phyloP scores from a whole-genome alignment of 2,888 invertebrate species.

The Phyllotreta cruciferae region DNA sequence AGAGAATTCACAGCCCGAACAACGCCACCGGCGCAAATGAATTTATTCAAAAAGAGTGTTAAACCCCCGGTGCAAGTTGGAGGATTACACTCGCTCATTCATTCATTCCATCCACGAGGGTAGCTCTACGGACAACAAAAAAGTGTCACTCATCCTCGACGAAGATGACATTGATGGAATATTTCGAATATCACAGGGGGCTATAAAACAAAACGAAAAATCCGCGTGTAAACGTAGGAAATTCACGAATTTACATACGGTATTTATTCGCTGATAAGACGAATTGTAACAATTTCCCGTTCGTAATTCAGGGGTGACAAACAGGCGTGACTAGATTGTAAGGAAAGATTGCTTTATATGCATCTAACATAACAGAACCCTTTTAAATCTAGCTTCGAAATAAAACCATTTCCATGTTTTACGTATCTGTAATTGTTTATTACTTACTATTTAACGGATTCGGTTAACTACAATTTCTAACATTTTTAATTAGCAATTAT shows the following conservation, averaged over 20 bases:
- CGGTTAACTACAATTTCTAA: no score
- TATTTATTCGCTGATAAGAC: constrained; percentile 18
- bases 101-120: constrained; percentile 23
- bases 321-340: constrained; percentile 27
- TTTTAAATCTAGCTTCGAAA: no score
- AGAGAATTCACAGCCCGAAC: constrained; percentile 1
- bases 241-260: constrained; percentile 4
- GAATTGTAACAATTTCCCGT: constrained; percentile 16
- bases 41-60: constrained; percentile 31
- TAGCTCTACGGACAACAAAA: constrained; percentile 23
- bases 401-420: no score
- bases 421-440: no score
- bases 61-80: constrained; percentile 31
- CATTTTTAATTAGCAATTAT: no score
- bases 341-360: not conserved
- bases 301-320: constrained; percentile 20
- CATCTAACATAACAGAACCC: no score
- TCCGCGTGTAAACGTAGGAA: no score
- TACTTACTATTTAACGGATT: no score
- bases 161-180: constrained; percentile 39
- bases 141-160: constrained; percentile 29
- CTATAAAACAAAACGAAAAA: not conserved
- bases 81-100: constrained; percentile 34
- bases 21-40: constrained; percentile 21
- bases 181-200: constrained; percentile 32